Conservation (phyloP, 2,113 vertebrate genomes). For the Mus spicilegus region DNA sequence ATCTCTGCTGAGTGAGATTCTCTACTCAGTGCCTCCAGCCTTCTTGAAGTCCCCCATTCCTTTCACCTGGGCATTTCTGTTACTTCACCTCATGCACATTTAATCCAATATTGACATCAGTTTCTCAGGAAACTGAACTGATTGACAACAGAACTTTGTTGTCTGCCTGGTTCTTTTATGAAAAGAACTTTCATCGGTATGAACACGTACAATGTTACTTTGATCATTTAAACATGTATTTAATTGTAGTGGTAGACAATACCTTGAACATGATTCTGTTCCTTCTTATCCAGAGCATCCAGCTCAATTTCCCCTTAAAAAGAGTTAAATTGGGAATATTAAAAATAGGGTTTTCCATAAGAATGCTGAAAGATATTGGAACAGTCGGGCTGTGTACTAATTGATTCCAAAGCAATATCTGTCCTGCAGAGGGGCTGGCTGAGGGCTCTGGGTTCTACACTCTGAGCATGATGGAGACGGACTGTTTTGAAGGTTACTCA, state of each 20-base stretch:
- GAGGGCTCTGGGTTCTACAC: fast-evolving
- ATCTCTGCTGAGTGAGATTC: background rate
- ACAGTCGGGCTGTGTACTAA: background rate
- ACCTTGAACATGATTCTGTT: background rate
- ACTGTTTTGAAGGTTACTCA: background rate
- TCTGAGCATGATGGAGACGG: background rate
- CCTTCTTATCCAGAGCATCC: background rate
- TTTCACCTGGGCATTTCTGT: background rate
- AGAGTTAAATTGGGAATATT: background rate
- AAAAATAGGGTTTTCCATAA: background rate
- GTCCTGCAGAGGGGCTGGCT: background rate
- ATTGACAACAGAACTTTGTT: background rate
- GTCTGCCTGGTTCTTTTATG: background rate
- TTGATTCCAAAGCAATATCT: background rate
- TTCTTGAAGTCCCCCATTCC: background rate
- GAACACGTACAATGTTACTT: background rate
- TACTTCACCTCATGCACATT: background rate
- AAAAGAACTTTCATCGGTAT: background rate
- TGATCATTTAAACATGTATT: background rate
- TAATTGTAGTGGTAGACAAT: no score
- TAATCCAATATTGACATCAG: background rate
- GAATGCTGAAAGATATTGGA: background rate
- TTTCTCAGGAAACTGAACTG: background rate
- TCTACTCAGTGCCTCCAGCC: background rate
- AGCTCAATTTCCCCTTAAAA: background rate